Base-by-base conservation (phyloP, 1,140 invertebrate species). In the Ectropis grisescens region DNA sequence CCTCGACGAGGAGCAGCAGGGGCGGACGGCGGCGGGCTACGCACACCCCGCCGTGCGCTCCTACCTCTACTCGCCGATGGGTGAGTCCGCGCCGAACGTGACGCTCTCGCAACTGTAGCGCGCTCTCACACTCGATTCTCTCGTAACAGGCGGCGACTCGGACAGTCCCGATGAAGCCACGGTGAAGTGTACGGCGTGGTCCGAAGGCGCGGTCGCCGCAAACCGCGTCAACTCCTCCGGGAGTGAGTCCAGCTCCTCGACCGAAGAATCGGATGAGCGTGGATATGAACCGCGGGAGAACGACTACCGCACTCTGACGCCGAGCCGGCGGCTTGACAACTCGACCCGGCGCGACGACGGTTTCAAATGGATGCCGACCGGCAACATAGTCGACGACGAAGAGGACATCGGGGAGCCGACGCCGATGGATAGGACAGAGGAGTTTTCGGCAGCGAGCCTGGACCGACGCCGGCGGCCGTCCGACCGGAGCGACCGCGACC, bases 361-460 rank as follows among this genome's bases (percentile, higher is more conserved):
- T 58, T 88, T 88, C 47, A 84, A 82, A 71, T 88, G 86, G 86
- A 83, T 87, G 61, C 74, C 65, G 8, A 61, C 60, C 2, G 66
- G 34, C 37, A 61, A 70, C 19, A 58, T 62, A 47, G 54, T 64
- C 42, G 51, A 83, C 57, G 44, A 82, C 47, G 29, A 58, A 52
- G 40, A 59, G 36, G 54, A 84, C 47, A 29, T 59, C 51, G 39
- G 58, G 37, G 54, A 84, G 49, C 40, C 57, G 41, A 30, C 48
- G 19, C 37, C 55, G 33, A 39, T 60, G 40, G 62, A 64, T 11
- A 70, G 60, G 23, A 47, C 47, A 2, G 66, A 81, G 32, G 70
- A 69, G 26, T 58, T 67, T 59, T 51, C 68, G 13, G 61, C 81
- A 7, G 80, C 80, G 1, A 86, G 85, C 43, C 58, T 86, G 36